Evolutionary conservation across 2,113 vertebrate species (phyloP).

Genomic region (Melanocharis versteri): DNA sequence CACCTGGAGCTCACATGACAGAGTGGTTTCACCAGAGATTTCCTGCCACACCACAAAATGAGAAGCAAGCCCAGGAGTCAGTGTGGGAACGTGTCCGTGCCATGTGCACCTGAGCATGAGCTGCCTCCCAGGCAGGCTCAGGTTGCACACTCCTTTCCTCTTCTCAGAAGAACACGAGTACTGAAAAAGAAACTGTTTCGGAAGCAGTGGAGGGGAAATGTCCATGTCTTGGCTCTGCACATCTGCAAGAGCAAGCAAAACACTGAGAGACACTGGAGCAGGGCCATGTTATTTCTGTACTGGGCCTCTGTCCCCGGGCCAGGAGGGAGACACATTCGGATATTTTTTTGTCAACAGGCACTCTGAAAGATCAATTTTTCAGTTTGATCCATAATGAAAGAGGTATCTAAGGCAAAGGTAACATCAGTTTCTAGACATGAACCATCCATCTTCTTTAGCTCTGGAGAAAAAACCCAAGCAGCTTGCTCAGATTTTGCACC

Average conservation of each 20-base stretch:
- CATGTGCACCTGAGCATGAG: neutral
- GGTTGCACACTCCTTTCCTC: neutral
- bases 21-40: neutral
- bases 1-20: neutral
- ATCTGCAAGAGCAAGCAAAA: neutral
- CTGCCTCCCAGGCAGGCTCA: fast-evolving
- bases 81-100: too few relatives aligned
- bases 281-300: fast-evolving
- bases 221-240: neutral
- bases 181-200: neutral
- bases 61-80: neutral
- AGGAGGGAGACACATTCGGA: neutral
- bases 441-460: neutral
- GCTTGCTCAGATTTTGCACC: neutral
- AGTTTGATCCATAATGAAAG: neutral
- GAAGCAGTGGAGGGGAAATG: neutral
- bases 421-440: neutral
- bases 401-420: neutral
- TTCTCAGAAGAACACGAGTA: neutral
- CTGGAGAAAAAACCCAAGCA: neutral
- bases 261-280: neutral
- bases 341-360: neutral
- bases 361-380: neutral
- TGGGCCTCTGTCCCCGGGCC: fast-evolving
- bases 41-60: neutral